A percentile compares a stretch with the other conserved stretches of the same genome.
Evolutionary conservation across 2,888 invertebrate genomes (phyloP).

Genomic region (Hypsopygia costalis): DNA sequence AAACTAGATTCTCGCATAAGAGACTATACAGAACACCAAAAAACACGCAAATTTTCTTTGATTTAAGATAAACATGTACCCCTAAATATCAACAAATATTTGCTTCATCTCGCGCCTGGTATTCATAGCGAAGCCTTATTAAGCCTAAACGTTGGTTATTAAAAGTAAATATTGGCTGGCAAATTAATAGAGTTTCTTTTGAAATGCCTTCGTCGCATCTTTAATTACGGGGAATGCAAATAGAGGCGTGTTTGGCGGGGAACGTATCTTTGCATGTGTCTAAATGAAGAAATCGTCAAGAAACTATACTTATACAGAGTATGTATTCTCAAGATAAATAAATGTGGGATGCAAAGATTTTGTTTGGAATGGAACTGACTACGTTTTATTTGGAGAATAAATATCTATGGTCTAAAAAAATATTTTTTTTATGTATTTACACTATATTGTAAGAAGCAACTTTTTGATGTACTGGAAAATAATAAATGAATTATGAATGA

Average conservation of each 20-base stretch:
- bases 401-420: no score
- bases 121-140: conserved; percentile 35
- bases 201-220: conserved; percentile 56
- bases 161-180: conserved; percentile 70
- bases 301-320: conserved; percentile 62
- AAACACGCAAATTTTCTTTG: neutral
- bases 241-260: conserved; percentile 61
- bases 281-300: conserved; percentile 71
- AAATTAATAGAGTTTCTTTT: conserved; percentile 77
- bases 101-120: conserved; percentile 2
- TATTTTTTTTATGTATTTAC: no score
- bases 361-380: conserved; percentile 24
- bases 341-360: conserved; percentile 31
- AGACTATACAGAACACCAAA: no score
- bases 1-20: no score
- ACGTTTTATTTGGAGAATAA: neutral
- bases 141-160: conserved; percentile 58
- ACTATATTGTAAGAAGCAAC: no score
- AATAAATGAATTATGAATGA: no score
- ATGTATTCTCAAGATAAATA: conserved; percentile 49
- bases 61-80: neutral
- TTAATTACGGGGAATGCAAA: conserved; percentile 70
- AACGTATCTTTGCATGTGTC: conserved; percentile 69
- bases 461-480: no score
- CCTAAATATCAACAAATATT: conserved; percentile 4